Evolutionary conservation across 2,113 vertebrate species (phyloP).

Genomic region (Eubucco bourcierii): DNA sequence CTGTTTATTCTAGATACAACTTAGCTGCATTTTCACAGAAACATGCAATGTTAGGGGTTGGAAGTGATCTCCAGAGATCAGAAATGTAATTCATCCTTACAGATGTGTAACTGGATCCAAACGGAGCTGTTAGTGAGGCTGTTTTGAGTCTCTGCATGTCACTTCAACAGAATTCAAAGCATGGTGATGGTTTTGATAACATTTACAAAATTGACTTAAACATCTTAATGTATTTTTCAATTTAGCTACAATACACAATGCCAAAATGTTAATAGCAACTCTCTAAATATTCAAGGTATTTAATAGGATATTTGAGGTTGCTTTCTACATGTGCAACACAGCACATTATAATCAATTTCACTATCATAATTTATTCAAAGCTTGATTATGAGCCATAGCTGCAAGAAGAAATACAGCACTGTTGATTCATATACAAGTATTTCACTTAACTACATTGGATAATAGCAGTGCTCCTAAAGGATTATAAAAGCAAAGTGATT

Average conservation of each 20-base stretch:
- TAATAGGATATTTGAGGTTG: conserved; percentile 65
- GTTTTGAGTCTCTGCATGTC: neutral
- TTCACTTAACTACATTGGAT: conserved; percentile 78
- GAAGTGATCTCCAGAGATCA: neutral
- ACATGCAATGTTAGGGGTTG: no score
- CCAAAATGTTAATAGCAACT: conserved; percentile 46
- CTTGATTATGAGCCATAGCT: conserved; percentile 75
- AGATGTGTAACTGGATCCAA: conserved; percentile 21
- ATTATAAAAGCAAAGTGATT: conserved; percentile 81
- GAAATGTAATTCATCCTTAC: conserved; percentile 42
- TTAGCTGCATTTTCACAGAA: neutral
- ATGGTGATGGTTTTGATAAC: conserved; percentile 52
- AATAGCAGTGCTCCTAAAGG: conserved; percentile 78
- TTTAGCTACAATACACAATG: conserved; percentile 43
- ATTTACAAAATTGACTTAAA: conserved; percentile 61
- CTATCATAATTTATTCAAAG: conserved; percentile 73
- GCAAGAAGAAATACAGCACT: conserved; percentile 66
- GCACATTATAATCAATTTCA: conserved; percentile 74
- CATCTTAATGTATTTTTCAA: conserved; percentile 47
- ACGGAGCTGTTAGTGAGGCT: neutral
- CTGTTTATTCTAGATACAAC: neutral
- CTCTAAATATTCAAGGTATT: conserved; percentile 60
- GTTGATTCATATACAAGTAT: conserved; percentile 78
- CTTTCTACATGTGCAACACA: conserved; percentile 52
- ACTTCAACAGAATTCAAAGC: conserved; percentile 12